phyloP scores from a whole-genome alignment of 64 coral and sea anemone species.

The Anthopleura sola region DNA sequence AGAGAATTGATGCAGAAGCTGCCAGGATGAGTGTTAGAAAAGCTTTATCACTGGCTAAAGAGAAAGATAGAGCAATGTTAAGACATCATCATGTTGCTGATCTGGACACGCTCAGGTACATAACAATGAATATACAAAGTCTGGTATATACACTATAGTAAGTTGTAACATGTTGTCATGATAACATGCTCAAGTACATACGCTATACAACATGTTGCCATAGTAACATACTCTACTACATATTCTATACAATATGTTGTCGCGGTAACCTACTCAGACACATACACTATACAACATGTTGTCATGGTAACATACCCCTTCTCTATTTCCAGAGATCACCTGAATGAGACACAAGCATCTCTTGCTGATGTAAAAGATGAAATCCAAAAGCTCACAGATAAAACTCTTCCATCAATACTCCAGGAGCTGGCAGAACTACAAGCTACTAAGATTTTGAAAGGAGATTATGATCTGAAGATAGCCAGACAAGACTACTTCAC shows the following conservation, averaged over 20 bases:
- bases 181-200: too few species aligned
- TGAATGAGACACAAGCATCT: slow-evolving; percentile 60
- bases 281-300: too few species aligned
- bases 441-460: slow-evolving; percentile 72
- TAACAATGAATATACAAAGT: too few species aligned
- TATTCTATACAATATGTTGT: too few species aligned
- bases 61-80: slow-evolving; percentile 31
- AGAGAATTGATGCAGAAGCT: slow-evolving; percentile 75
- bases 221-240: background rate
- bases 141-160: too few species aligned
- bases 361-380: slow-evolving; percentile 65
- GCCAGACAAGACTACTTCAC: slow-evolving; percentile 94
- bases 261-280: background rate
- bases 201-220: too few species aligned
- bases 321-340: slow-evolving; percentile 31
- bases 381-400: slow-evolving; percentile 62
- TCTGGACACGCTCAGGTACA: slow-evolving; percentile 50
- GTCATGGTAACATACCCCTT: background rate
- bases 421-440: slow-evolving; percentile 85
- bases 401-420: slow-evolving; percentile 53
- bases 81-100: slow-evolving; percentile 34
- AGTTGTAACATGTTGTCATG: background rate
- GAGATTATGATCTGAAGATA: slow-evolving; percentile 93
- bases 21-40: slow-evolving; percentile 35
- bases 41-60: slow-evolving; percentile 57